phyloP scores from a whole-genome alignment of 1,140 invertebrate genomes.

The Drusus annulatus region DNA sequence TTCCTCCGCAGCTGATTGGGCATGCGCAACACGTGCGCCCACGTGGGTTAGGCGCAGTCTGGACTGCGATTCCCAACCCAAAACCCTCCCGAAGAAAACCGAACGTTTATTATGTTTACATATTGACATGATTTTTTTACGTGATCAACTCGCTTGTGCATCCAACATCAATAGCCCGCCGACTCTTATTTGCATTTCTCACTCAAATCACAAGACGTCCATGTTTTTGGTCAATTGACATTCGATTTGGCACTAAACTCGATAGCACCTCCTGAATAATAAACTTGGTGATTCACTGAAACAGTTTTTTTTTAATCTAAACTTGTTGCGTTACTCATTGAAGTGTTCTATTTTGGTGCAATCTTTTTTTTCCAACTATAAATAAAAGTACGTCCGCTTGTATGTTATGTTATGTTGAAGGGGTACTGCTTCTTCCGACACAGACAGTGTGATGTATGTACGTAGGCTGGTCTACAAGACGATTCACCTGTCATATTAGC shows the following conservation, averaged over 20 bases:
- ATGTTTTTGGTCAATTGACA: conserved; percentile 1
- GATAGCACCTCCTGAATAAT: neutral
- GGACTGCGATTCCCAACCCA: conserved; percentile 33
- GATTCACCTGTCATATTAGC: conserved; percentile 57
- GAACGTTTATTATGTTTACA: neutral
- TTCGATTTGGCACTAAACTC: conserved; percentile 7
- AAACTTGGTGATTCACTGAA: neutral
- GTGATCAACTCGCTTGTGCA: neutral
- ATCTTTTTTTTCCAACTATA: too few species aligned
- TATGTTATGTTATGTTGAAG: neutral
- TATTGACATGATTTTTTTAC: neutral
- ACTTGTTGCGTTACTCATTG: conserved; percentile 2
- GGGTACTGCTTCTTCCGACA: conserved; percentile 52
- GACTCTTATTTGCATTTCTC: neutral
- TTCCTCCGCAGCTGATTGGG: conserved; percentile 52
- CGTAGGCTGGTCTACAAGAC: conserved; percentile 27
- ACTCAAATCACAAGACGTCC: neutral
- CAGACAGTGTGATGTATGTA: conserved; percentile 34
- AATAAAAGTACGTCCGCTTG: neutral
- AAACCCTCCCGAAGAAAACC: neutral
- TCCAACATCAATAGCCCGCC: neutral
- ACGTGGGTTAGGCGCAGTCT: conserved; percentile 37
- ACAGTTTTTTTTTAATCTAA: conserved; percentile 5
- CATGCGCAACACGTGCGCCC: conserved; percentile 43
- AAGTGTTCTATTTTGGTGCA: neutral